Evolutionary conservation across 2,888 invertebrate species (phyloP).

Genomic region (Pheosia gnoma): DNA sequence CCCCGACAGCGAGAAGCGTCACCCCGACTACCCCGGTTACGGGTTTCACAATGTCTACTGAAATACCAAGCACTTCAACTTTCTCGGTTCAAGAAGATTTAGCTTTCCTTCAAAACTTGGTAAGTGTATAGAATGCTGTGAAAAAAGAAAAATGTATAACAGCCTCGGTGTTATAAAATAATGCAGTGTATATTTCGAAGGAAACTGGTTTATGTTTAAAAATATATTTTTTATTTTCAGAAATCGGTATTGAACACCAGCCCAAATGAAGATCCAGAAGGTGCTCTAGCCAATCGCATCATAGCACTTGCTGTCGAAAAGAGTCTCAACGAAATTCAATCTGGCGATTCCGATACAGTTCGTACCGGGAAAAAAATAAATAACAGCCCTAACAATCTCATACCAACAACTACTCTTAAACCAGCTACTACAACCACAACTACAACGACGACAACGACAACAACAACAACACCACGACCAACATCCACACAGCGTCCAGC

Average conservation of each 20-base stretch:
- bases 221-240: slow-evolving; percentile 49
- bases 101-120: slow-evolving; percentile 85
- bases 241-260: slow-evolving; percentile 75
- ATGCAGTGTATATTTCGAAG: too few relatives aligned
- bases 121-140: slow-evolving; percentile 48
- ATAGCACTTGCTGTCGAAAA: slow-evolving; percentile 82
- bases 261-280: slow-evolving; percentile 70
- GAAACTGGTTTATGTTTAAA: neutral
- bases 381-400: slow-evolving; percentile 52
- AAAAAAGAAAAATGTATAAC: too few relatives aligned
- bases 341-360: slow-evolving; percentile 51
- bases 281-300: slow-evolving; percentile 79
- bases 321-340: slow-evolving; percentile 75
- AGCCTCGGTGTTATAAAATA: too few relatives aligned
- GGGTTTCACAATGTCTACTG: slow-evolving; percentile 63
- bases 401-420: slow-evolving; percentile 48
- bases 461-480: slow-evolving; percentile 51
- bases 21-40: slow-evolving; percentile 44
- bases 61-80: slow-evolving; percentile 74
- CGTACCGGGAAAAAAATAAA: slow-evolving; percentile 62
- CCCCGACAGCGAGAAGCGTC: slow-evolving; percentile 50
- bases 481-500: slow-evolving; percentile 45
- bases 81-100: slow-evolving; percentile 83
- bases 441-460: slow-evolving; percentile 47
- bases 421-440: slow-evolving; percentile 54